Evolutionary conservation across 2,113 vertebrate genomes (phyloP), one percentile per base, ranked within the genome.

Genomic region (Dasypus novemcinctus): DNA sequence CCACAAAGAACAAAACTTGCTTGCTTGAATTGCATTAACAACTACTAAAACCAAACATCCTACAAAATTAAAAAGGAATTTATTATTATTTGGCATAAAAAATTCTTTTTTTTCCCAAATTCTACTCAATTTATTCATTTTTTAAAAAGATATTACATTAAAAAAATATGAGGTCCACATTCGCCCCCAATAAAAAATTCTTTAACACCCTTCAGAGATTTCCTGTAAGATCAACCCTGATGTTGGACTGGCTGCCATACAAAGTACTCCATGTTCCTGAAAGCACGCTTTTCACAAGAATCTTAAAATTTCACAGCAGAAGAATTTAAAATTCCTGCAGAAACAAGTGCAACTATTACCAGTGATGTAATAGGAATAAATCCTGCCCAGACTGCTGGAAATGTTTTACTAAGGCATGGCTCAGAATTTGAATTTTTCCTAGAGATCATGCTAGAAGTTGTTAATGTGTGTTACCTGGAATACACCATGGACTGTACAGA

Each of bases 301-400:
- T 99, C 80, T 97, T 99, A 95, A 99, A 99, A 96, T 99, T 99
- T 98, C n/a, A 98, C 99, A 81, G 98, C 98, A 41, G 98, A 98
- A 96, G 99, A 99, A 98, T 98, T 98, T 96, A 98, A 98, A 96
- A 96, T 98, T 95, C 96, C 97, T 90, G 94, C 97, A 96, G 97
- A 97, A 93, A 98, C 96, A 95, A 98, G 96, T 96, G 97, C 97
- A 80, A 97, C 98, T 80, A 98, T 98, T 97, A 97, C 97, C 83
- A 98, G 98, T 12, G 98, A 99, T 98, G 98, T 98, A 94, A 98
- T 99, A 98, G 98, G 98, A 98, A 98, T 99, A 97, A 99, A 99
- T 75, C 98, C 98, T 97, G 98, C 98, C 91, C 98, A 99, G 91
- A 99, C 98, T 95, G 98, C 99, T 91, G 98, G 99, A 98, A 99